These are phyloP conservation scores for Halictus rubicundus DNA, from an alignment of 1,140 invertebrate species.

Conservation along the genomic window DNA sequence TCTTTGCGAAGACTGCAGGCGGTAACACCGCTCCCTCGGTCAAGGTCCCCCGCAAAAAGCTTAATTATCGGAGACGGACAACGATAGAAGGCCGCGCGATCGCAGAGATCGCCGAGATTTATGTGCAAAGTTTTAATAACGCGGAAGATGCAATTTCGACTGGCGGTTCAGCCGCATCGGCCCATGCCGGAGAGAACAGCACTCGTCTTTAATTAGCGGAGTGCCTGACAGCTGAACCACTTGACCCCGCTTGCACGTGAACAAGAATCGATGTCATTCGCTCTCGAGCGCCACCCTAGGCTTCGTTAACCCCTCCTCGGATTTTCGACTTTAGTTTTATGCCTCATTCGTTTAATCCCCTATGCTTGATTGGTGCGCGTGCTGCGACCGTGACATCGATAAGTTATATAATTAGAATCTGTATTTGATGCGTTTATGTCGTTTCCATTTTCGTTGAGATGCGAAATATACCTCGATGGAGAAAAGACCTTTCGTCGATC, in stretches of 20 bases:
- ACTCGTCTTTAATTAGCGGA: conserved; percentile 39
- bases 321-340: not conserved
- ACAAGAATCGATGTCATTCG: conserved; percentile 43
- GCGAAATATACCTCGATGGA: no score
- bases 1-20: no score
- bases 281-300: not conserved
- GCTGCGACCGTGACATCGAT: no score
- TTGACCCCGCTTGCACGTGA: conserved; percentile 30
- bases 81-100: not conserved
- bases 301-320: not conserved
- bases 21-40: no score
- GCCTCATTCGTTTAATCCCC: no score
- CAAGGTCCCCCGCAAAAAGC: conserved; percentile 18
- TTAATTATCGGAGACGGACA: not conserved
- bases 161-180: conserved; percentile 12
- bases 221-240: conserved; percentile 20
- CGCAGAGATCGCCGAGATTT: not conserved
- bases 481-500: no score
- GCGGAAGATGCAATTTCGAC: conserved; percentile 16
- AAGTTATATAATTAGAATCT: no score
- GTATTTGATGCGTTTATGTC: no score
- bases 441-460: no score
- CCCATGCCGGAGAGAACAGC: not conserved
- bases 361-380: no score
- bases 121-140: conserved; percentile 13